Evolutionary conservation across 2,113 vertebrate genomes (phyloP).

Genomic region (Hyperopisus bebe): DNA sequence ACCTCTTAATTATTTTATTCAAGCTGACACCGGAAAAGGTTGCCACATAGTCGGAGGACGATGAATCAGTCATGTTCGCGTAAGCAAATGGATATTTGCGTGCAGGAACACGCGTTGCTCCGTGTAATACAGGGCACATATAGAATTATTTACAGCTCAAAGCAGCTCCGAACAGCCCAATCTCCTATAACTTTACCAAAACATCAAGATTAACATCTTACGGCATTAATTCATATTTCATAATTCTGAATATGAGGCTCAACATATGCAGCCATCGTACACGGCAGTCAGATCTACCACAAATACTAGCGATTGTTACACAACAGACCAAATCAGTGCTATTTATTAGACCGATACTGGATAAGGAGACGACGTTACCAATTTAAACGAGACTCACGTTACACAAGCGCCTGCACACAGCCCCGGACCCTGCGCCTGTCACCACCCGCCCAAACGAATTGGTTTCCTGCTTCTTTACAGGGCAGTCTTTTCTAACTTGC

Average conservation of each 20-base stretch:
- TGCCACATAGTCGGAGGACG: not conserved
- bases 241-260: not conserved
- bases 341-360: not conserved
- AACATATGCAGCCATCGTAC: not conserved
- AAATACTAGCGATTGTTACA: not conserved
- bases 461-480: not conserved
- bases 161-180: not conserved
- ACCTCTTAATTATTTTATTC: not conserved
- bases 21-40: not conserved
- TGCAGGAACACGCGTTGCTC: not conserved
- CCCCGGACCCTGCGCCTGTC: not conserved
- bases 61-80: not conserved
- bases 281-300: not conserved
- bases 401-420: not conserved
- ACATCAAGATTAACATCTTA: not conserved
- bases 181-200: not conserved
- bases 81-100: not conserved
- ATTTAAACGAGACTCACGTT: not conserved
- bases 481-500: not conserved
- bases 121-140: not conserved
- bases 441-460: not conserved
- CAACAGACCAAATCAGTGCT: not conserved
- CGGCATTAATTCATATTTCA: not conserved
- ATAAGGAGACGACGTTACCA: not conserved
- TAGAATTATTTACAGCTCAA: not conserved